These are phyloP conservation scores for Carduelis carduelis DNA, from an alignment of 2,797 vertebrate genomes.

Conservation along the genomic window DNA sequence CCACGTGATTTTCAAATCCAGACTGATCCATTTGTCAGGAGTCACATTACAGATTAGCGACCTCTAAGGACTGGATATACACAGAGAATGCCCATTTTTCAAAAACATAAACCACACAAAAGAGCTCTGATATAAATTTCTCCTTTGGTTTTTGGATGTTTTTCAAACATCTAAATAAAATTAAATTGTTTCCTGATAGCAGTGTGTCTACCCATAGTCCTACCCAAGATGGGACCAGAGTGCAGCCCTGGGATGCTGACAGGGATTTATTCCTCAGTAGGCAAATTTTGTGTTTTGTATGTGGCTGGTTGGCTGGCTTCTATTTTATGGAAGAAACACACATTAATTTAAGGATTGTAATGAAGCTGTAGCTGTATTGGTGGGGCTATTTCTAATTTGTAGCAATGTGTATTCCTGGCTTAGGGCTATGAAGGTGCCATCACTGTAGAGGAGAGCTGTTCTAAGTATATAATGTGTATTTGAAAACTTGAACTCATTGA, in stretches of 20 bases:
- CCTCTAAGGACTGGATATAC: not conserved
- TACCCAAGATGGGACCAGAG: not conserved
- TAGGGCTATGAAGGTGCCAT: not conserved
- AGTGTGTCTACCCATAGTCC: not conserved
- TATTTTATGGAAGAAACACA: not conserved
- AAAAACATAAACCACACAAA: not conserved
- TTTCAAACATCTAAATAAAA: not conserved
- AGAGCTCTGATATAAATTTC: not conserved
- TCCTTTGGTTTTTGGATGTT: not conserved
- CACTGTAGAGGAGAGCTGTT: not conserved
- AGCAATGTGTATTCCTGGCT: not conserved
- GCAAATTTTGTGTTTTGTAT: not conserved
- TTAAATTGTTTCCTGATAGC: not conserved
- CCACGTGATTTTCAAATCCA: not conserved
- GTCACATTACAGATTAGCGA: not conserved
- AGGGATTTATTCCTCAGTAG: not conserved
- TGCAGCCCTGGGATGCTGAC: not conserved
- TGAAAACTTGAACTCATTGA: not conserved
- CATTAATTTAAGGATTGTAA: not conserved
- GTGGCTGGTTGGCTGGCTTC: not conserved
- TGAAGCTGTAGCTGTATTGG: not conserved
- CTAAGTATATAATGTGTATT: not conserved
- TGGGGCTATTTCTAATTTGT: not conserved
- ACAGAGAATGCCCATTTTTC: not conserved
- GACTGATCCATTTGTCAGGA: not conserved